phyloP scores from a whole-genome alignment of 1,140 invertebrate genomes.

The Sinella curviseta region DNA sequence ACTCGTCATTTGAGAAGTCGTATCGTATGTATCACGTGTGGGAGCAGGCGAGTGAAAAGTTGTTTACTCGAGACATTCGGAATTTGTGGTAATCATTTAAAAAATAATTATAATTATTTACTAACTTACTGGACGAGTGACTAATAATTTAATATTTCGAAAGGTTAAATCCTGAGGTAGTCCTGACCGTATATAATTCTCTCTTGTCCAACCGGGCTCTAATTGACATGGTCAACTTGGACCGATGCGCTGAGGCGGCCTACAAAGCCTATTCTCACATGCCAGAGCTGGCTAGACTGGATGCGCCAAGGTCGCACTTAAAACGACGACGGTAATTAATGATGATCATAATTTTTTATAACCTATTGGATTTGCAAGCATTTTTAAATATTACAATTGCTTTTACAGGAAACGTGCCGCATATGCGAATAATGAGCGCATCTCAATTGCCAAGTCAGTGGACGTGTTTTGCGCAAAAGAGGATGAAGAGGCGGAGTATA shows the following conservation, averaged over 20 bases:
- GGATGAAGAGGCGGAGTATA: too few relatives aligned
- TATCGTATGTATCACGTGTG: slow-evolving; percentile 39
- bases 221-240: slow-evolving; percentile 38
- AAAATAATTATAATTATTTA: not conserved
- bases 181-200: slow-evolving; percentile 28
- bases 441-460: too few relatives aligned
- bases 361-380: too few relatives aligned
- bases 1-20: slow-evolving; percentile 5
- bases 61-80: slow-evolving; percentile 40
- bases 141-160: not conserved
- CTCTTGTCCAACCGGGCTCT: slow-evolving; percentile 29
- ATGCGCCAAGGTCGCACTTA: not conserved
- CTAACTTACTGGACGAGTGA: not conserved
- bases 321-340: too few relatives aligned
- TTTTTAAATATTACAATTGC: too few relatives aligned
- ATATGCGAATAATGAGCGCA: too few relatives aligned
- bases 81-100: slow-evolving; percentile 32
- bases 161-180: slow-evolving; percentile 34
- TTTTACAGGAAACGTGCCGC: too few relatives aligned
- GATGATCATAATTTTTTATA: too few relatives aligned
- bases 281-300: slow-evolving; percentile 12
- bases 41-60: slow-evolving; percentile 40
- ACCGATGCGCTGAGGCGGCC: slow-evolving; percentile 39
- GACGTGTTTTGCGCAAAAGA: too few relatives aligned
- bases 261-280: slow-evolving; percentile 17